Percentiles rank a stretch among this genome's conserved stretches.
These are phyloP conservation scores for Drosophila peninsularis DNA, from an alignment of 2,888 invertebrate genomes.

Conservation along the genomic window DNA sequence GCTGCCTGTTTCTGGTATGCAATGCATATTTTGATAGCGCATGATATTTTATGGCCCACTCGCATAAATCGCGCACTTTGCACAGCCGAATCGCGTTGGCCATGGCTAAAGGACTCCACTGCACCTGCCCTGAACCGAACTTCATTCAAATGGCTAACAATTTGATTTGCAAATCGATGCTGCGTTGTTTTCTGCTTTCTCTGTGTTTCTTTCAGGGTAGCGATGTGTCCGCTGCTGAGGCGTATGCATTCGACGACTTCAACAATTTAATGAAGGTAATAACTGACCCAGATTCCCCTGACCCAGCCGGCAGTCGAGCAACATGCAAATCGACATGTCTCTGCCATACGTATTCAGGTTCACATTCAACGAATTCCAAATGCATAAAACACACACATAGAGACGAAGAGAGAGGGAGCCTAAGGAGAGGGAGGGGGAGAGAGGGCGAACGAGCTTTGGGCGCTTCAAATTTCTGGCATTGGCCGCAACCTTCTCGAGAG, in stretches of 20 bases:
- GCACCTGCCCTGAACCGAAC: conserved; percentile 1
- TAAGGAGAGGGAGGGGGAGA: not conserved
- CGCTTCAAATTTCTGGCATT: conserved; percentile 45
- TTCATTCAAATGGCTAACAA: conserved; percentile 32
- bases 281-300: conserved; percentile 65
- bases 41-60: conserved; percentile 36
- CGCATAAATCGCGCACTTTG: conserved; percentile 25
- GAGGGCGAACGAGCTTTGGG: not conserved
- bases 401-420: not conserved
- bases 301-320: not conserved
- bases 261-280: conserved; percentile 87
- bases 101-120: not conserved
- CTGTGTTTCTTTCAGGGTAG: conserved; percentile 85
- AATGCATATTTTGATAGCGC: conserved; percentile 53
- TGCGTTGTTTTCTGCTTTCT: not conserved
- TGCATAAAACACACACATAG: conserved; percentile 32
- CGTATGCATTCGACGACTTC: conserved; percentile 88
- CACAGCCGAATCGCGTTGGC: conserved; percentile 6
- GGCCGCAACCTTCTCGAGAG: conserved; percentile 49
- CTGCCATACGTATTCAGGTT: conserved; percentile 39
- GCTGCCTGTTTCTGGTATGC: conserved; percentile 32
- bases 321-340: conserved; percentile 43
- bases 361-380: conserved; percentile 60
- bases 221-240: conserved; percentile 88
- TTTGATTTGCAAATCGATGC: conserved; percentile 27